A percentile compares a stretch with the other conserved stretches of the same genome.
Evolutionary conservation across 2,888 invertebrate species (phyloP).

Genomic region (Archips crataeganus): DNA sequence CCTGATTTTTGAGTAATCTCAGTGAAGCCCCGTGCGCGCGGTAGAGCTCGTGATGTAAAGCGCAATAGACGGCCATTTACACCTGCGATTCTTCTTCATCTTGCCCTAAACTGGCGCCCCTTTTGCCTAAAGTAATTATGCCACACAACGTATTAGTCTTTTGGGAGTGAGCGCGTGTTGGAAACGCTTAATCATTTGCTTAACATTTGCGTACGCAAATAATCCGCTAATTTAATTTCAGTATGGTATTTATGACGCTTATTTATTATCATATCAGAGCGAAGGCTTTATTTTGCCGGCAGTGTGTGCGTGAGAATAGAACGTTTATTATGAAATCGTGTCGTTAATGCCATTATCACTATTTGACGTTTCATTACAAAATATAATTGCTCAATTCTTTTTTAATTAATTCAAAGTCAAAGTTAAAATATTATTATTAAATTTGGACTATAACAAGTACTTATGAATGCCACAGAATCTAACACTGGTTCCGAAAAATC

Average conservation of each 20-base stretch:
- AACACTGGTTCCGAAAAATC: too few species aligned
- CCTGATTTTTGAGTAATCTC: conserved; percentile 55
- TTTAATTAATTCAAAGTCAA: too few species aligned
- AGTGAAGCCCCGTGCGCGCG: conserved; percentile 46
- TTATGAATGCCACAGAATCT: too few species aligned
- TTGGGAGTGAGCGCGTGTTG: conserved; percentile 81
- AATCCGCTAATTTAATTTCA: conserved; percentile 82
- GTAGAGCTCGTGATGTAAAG: conserved; percentile 73
- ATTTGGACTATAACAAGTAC: too few species aligned
- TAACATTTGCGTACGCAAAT: conserved; percentile 82
- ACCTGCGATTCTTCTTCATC: conserved; percentile 85
- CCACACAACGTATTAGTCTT: conserved; percentile 83
- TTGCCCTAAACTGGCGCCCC: conserved; percentile 79
- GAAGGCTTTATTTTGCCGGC: conserved; percentile 74
- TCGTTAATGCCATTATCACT: conserved; percentile 64
- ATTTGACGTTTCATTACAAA: background rate
- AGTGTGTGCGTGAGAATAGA: conserved; percentile 75
- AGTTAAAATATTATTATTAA: too few species aligned
- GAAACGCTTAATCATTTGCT: conserved; percentile 84
- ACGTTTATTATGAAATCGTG: conserved; percentile 76
- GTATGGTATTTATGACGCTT: conserved; percentile 80
- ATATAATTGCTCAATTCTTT: too few species aligned
- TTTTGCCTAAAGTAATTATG: conserved; percentile 83
- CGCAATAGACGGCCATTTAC: conserved; percentile 80
- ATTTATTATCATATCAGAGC: conserved; percentile 83